Evolutionary conservation across 2,797 vertebrate species (phyloP).

Genomic region (Sphaeramia orbicularis): DNA sequence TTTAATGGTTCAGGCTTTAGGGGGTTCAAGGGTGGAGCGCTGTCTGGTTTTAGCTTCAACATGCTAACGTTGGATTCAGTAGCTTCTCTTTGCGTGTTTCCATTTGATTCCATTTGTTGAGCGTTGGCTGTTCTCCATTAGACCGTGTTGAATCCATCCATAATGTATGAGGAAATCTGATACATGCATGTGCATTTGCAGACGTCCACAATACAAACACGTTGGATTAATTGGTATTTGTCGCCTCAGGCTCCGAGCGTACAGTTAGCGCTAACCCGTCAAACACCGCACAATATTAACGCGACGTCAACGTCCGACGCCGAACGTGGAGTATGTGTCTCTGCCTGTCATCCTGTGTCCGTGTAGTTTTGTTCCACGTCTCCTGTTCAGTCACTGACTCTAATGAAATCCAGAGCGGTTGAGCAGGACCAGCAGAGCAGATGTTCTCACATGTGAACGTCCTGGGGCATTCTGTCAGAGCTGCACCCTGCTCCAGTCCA

Average conservation of each 20-base stretch:
- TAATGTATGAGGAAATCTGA: slow-evolving; percentile 31
- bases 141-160: slow-evolving; percentile 25
- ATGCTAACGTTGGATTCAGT: no score
- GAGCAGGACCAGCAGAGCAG: slow-evolving; percentile 14
- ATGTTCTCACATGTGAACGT: slow-evolving; percentile 31
- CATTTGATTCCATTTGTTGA: slow-evolving; percentile 1
- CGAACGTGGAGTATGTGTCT: slow-evolving; percentile 15
- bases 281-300: slow-evolving; percentile 16
- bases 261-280: slow-evolving; percentile 30
- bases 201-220: slow-evolving; percentile 15
- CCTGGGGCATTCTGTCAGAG: slow-evolving; percentile 15
- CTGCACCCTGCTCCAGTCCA: slow-evolving; percentile 7
- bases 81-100: neutral
- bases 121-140: neutral
- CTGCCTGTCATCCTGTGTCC: neutral
- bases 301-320: slow-evolving; percentile 11
- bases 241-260: slow-evolving; percentile 27
- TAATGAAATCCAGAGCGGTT: slow-evolving; percentile 47
- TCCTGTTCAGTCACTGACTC: slow-evolving; percentile 16
- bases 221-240: slow-evolving; percentile 4
- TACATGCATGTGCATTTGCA: neutral
- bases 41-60: no score
- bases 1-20: no score
- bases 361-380: slow-evolving; percentile 24
- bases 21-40: no score